A percentile compares a stretch with the other conserved stretches of the same genome.
Conservation (phyloP, 2,113 vertebrate species). For the Raja brachyura region DNA sequence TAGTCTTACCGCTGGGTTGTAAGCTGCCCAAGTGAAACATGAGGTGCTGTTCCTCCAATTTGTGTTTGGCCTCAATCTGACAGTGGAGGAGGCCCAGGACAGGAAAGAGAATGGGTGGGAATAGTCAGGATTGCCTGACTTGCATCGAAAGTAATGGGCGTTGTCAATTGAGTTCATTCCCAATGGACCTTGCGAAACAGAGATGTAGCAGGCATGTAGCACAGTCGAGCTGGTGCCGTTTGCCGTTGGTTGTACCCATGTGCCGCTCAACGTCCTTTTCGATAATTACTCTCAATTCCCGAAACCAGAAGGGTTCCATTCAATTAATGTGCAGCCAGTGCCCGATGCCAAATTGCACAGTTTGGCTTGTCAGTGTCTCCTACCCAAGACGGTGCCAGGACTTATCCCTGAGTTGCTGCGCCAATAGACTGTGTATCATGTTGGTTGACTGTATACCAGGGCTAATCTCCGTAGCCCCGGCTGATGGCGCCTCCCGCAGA, state of each 20-base stretch:
- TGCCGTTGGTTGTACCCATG: slow-evolving; percentile 6
- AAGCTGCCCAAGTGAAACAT: no score
- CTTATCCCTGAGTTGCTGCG: not conserved
- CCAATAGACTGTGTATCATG: slow-evolving; percentile 9
- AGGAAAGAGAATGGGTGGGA: no score
- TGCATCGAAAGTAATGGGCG: not conserved
- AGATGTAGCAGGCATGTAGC: not conserved
- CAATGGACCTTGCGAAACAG: not conserved
- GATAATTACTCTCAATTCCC: slow-evolving; percentile 30
- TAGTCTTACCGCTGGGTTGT: no score
- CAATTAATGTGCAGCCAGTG: slow-evolving; percentile 24
- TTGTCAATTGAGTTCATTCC: not conserved
- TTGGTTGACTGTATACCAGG: slow-evolving; percentile 9
- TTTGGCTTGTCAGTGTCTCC: slow-evolving; percentile 20
- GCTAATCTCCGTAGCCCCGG: slow-evolving; percentile 23
- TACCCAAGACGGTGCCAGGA: slow-evolving; percentile 17
- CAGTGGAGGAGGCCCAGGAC: no score
- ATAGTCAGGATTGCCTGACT: not conserved
- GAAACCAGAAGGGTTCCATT: slow-evolving; percentile 34
- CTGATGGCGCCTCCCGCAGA: not conserved
- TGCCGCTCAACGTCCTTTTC: not conserved
- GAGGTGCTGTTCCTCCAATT: no score
- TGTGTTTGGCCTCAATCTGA: no score
- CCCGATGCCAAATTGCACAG: not conserved
- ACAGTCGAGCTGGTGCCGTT: not conserved